These are phyloP conservation scores for Osmerus mordax DNA, from an alignment of 2,113 vertebrate species.

Conservation along the genomic window DNA sequence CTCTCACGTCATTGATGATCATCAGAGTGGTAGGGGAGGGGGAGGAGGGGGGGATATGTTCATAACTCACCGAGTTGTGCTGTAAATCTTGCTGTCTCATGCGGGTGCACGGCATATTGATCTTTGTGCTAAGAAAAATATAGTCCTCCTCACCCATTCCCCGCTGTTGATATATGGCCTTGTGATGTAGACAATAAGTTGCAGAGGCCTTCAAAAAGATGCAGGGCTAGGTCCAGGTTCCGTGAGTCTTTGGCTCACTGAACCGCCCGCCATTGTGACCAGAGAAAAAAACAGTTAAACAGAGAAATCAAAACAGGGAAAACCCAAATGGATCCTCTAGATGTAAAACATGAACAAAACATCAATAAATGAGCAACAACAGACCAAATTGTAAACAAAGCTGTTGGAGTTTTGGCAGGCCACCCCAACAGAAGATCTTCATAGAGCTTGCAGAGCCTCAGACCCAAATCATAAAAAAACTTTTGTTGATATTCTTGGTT, in stretches of 20 bases:
- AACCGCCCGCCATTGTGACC: not conserved
- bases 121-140: slow-evolving; percentile 55
- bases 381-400: slow-evolving; percentile 6
- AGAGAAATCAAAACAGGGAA: too few species aligned
- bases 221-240: slow-evolving; percentile 4
- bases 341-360: slow-evolving; percentile 8
- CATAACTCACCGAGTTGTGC: slow-evolving; percentile 46
- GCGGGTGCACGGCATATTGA: slow-evolving; percentile 59
- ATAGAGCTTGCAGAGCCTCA: slow-evolving; percentile 11
- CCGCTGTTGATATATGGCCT: slow-evolving; percentile 48
- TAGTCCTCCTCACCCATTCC: slow-evolving; percentile 38
- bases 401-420: slow-evolving; percentile 2
- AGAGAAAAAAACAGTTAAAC: not conserved
- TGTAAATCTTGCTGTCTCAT: slow-evolving; percentile 57
- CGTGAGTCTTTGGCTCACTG: not conserved
- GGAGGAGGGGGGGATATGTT: slow-evolving; percentile 22
- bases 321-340: not conserved
- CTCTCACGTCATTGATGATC: slow-evolving; percentile 10
- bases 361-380: too few species aligned
- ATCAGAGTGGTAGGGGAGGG: slow-evolving; percentile 23
- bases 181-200: slow-evolving; percentile 37
- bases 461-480: not conserved
- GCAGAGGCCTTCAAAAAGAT: slow-evolving; percentile 19
- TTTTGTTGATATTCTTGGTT: too few species aligned
- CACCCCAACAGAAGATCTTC: slow-evolving; percentile 9